Conservation (phyloP, 2,888 invertebrate genomes). For the Pardosa pseudoannulata region DNA sequence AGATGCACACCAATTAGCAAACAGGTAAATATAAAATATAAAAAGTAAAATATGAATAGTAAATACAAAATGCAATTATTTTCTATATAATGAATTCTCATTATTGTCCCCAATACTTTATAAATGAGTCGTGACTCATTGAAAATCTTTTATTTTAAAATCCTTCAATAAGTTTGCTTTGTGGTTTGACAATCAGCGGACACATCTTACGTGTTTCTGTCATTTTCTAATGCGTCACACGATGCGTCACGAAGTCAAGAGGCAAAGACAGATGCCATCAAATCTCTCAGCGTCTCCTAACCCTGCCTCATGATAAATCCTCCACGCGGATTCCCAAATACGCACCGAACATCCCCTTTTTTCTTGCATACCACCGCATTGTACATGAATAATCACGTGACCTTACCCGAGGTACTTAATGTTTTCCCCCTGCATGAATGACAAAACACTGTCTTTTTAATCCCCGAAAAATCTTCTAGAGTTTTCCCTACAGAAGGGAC, state of each 20-base stretch:
- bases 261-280: slow-evolving; percentile 4
- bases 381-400: neutral
- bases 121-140: too few relatives aligned
- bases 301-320: slow-evolving; percentile 6
- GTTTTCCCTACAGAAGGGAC: slow-evolving; percentile 1
- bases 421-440: neutral
- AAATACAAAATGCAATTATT: too few relatives aligned
- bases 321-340: neutral
- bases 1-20: too few relatives aligned
- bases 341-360: neutral
- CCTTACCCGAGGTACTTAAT: slow-evolving; percentile 5
- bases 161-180: too few relatives aligned
- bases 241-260: slow-evolving; percentile 27
- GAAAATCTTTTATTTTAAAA: too few relatives aligned
- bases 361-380: slow-evolving; percentile 17
- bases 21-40: too few relatives aligned
- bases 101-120: too few relatives aligned
- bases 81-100: too few relatives aligned
- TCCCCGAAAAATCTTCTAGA: slow-evolving; percentile 13
- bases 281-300: neutral
- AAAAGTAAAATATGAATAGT: too few relatives aligned
- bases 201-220: too few relatives aligned
- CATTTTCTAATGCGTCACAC: neutral
- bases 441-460: slow-evolving; percentile 17
- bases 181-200: too few relatives aligned